Evolutionary conservation across 2,888 invertebrate genomes (phyloP), one percentile per base, ranked within the genome.

Genomic region (Chrysolina haemoptera): DNA sequence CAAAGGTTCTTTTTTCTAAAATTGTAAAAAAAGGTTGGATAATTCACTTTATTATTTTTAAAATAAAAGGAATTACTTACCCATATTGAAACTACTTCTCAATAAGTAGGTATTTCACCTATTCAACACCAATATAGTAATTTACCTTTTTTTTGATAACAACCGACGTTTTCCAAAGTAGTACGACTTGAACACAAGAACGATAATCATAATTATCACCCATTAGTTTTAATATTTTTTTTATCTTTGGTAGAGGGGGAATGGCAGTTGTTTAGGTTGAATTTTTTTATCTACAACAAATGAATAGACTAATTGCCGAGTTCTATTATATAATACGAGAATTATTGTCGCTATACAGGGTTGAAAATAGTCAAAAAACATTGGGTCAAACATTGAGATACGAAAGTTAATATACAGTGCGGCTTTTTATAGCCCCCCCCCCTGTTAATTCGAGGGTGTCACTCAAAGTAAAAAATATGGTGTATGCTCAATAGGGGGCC

Each of bases 201-300:
- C 27, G 35, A 59, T 59, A 59, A n/a, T 27, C 6, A 3, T 59
- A 59, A 59, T 59, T 59, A 14, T 59, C 27, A 9, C 35, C 2
- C n/a, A 59, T 35, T 59, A 22, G 16, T 59, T 59, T 59, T 59
- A 35, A 59, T 35, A 35, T 59, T 59, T 59, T 59, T n/a, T 59
- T 59, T 59, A 59, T 59, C 59, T 59, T 9, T n/a, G 8, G 27
- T 35, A 27, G 59, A 35, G 59, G 59, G 27, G 27, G 6, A 4
- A 59, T 27, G n/a, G 35, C n/a, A 59, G n/a, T 59, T 35, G 59
- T 59, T 59, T 27, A 22, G 27, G 27, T 5, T 35, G 59, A 59
- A 14, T n/a, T 59, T 27, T 59, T 59, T 59, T 59, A 59, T 59
- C 59, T 59, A 14, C 6, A 10, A 59, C 59, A 59, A 35, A 35